Evolutionary conservation across 2,888 invertebrate genomes (phyloP).

Genomic region (Scaptomyza polygonia): DNA sequence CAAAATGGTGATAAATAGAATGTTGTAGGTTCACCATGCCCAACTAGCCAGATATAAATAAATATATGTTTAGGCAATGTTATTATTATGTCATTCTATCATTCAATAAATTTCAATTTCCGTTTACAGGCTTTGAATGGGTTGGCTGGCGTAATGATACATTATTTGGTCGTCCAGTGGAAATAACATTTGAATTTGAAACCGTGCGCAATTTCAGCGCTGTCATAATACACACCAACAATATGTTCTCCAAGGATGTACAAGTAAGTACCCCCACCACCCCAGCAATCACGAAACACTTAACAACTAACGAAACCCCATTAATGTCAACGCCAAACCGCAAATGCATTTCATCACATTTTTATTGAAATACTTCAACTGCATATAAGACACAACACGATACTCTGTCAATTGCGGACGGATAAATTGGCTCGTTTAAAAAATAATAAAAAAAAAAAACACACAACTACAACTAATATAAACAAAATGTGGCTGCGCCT

Average conservation of each 20-base stretch:
- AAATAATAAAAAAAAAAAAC: constrained; percentile 43
- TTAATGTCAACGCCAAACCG: constrained; percentile 32
- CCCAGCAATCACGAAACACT: background rate
- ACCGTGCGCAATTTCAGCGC: constrained; percentile 90
- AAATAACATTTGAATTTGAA: constrained; percentile 92
- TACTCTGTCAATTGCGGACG: constrained; percentile 38
- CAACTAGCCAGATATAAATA: background rate
- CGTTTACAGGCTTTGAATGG: constrained; percentile 90
- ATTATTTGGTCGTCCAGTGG: constrained; percentile 87
- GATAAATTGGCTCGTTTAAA: constrained; percentile 56
- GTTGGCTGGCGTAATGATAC: constrained; percentile 92
- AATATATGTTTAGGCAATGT: background rate
- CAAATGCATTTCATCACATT: constrained; percentile 49
- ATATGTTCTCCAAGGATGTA: constrained; percentile 90
- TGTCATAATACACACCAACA: constrained; percentile 90
- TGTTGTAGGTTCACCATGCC: too few species aligned
- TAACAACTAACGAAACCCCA: background rate
- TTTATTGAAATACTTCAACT: constrained; percentile 31
- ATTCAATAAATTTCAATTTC: background rate
- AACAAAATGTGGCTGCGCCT: constrained; percentile 54
- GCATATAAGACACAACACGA: constrained; percentile 26
- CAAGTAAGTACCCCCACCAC: constrained; percentile 86
- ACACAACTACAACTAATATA: constrained; percentile 49
- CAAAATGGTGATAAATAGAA: too few species aligned
- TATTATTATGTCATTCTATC: too few species aligned